These are phyloP conservation scores for Notothenia coriiceps DNA, from an alignment of 2,113 vertebrate species.

Conservation along the genomic window DNA sequence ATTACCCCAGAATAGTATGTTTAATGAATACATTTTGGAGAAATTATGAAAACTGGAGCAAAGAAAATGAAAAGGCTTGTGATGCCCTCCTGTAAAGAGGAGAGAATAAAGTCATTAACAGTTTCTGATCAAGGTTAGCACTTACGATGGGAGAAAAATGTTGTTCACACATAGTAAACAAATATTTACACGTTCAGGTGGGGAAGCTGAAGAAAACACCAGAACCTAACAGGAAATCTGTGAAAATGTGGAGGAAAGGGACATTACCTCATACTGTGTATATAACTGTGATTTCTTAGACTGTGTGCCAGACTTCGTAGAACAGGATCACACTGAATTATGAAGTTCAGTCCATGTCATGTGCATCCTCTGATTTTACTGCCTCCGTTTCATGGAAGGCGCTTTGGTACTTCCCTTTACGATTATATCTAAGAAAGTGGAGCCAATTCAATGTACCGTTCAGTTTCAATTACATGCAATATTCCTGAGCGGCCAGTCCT, in stretches of 20 bases:
- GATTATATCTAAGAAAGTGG: too few species aligned
- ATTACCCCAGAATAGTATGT: not conserved
- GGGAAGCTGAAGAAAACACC: not conserved
- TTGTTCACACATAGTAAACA: not conserved
- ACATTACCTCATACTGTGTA: not conserved
- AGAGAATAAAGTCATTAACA: not conserved
- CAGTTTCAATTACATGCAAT: not conserved
- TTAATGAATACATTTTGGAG: not conserved
- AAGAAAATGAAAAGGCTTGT: not conserved
- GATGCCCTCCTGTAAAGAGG: not conserved
- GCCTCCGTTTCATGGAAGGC: not conserved
- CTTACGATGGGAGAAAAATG: not conserved
- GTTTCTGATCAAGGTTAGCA: not conserved
- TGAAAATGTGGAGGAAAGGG: not conserved
- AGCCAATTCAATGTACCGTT: not conserved
- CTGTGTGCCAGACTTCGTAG: not conserved
- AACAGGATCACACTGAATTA: not conserved
- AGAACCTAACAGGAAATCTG: not conserved
- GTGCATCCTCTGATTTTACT: not conserved
- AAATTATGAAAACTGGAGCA: constrained; percentile 5
- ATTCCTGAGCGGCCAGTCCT: not conserved
- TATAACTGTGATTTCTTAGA: not conserved
- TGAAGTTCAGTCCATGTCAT: not conserved
- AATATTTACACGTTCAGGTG: not conserved
- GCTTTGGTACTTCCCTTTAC: not conserved